Conservation (phyloP, 2,113 vertebrate species). For the Colaptes auratus region DNA sequence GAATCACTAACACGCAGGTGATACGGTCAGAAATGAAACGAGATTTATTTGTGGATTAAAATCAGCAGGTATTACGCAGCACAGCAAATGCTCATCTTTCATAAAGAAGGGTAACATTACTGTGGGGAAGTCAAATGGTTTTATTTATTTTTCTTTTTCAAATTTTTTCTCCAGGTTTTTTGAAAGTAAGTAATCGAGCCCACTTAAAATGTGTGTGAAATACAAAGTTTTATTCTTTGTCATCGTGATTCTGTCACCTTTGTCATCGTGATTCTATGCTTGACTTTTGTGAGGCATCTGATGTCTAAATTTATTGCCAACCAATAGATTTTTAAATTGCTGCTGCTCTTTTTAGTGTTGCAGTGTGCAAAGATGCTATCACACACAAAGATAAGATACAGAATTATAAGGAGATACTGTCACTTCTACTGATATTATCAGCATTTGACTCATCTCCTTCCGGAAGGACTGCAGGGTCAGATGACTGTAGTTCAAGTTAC, state of each 20-base stretch:
- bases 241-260: too few species aligned
- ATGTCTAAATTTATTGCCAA: background rate
- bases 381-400: background rate
- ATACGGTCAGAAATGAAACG: background rate
- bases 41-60: background rate
- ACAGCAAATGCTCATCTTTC: background rate
- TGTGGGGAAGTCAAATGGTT: background rate
- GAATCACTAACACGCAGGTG: background rate
- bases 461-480: background rate
- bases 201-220: background rate
- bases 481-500: background rate
- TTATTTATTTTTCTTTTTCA: background rate
- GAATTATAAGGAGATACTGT: background rate
- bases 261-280: background rate
- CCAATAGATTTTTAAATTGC: background rate
- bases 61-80: background rate
- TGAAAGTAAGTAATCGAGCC: background rate
- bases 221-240: background rate
- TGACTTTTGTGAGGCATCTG: background rate
- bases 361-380: background rate
- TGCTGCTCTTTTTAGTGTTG: background rate
- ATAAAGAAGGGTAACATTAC: background rate
- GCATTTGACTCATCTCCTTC: background rate
- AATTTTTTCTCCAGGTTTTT: background rate
- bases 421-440: background rate